Conservation (phyloP, 2,113 vertebrate species). For the Hiodon tergisus region DNA sequence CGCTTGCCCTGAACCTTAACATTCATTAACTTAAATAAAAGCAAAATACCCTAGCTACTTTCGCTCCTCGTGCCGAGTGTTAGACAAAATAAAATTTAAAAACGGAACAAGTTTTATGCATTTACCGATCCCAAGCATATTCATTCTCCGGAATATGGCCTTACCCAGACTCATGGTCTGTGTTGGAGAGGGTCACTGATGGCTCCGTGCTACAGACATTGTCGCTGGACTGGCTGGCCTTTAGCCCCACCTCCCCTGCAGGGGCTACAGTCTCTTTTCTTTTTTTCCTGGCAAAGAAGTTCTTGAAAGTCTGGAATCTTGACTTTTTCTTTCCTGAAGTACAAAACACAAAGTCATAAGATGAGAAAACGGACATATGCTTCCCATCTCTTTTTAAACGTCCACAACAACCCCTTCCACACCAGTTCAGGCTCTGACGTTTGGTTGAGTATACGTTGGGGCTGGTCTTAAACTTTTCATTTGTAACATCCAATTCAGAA, state of each 20-base stretch:
- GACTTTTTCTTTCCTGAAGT: conserved; percentile 84
- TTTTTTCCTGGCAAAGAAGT: conserved; percentile 85
- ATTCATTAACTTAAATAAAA: no score
- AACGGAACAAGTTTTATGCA: no score
- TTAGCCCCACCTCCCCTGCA: conserved; percentile 50
- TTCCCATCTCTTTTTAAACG: background rate
- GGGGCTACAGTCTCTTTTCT: conserved; percentile 60
- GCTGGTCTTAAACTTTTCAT: no score
- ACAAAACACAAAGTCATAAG: conserved; percentile 10
- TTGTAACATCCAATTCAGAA: no score
- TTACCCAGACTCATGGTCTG: conserved; percentile 64
- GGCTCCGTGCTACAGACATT: conserved; percentile 60
- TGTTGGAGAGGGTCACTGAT: conserved; percentile 41
- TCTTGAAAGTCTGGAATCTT: conserved; percentile 85
- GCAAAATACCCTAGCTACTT: no score
- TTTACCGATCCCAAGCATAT: background rate
- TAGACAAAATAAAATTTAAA: no score
- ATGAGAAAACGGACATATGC: background rate
- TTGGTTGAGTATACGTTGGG: no score
- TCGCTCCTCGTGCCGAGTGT: no score
- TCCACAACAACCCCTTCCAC: background rate
- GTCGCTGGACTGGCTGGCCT: conserved; percentile 69
- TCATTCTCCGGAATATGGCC: conserved; percentile 10
- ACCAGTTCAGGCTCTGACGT: no score
- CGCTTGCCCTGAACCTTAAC: no score